phyloP scores from a whole-genome alignment of 2,888 invertebrate species.

The Acholoe squamosa region DNA sequence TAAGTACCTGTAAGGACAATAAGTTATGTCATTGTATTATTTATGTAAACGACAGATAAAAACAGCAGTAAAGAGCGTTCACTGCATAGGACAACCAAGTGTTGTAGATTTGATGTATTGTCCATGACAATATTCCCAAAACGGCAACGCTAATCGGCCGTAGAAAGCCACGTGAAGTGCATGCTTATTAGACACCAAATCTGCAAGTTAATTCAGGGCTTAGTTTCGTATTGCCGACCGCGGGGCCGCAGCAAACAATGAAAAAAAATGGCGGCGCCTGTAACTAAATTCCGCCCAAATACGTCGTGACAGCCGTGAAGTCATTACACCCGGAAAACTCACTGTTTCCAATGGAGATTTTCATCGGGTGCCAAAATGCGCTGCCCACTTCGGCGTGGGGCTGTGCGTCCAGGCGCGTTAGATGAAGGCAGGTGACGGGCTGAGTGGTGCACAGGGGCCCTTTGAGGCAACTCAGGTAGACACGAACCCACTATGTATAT shows the following conservation, averaged over 20 bases:
- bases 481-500: neutral
- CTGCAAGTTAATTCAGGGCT: slow-evolving; percentile 44
- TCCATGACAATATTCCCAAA: slow-evolving; percentile 17
- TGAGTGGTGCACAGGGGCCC: neutral
- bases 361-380: slow-evolving; percentile 48
- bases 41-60: neutral
- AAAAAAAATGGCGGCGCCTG: slow-evolving; percentile 11
- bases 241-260: slow-evolving; percentile 37
- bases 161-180: slow-evolving; percentile 46
- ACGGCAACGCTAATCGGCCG: slow-evolving; percentile 2
- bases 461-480: slow-evolving; percentile 11
- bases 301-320: slow-evolving; percentile 59
- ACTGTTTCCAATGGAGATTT: slow-evolving; percentile 57
- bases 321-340: slow-evolving; percentile 46
- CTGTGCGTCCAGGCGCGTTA: neutral
- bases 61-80: neutral
- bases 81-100: neutral
- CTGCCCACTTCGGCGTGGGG: slow-evolving; percentile 52
- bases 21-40: neutral
- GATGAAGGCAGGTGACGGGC: neutral
- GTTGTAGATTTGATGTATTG: neutral
- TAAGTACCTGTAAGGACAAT: neutral
- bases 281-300: slow-evolving; percentile 47
- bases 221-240: slow-evolving; percentile 49
- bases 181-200: slow-evolving; percentile 50